A percentile compares a stretch with the other conserved stretches of the same genome.
Conservation (phyloP, 2,113 vertebrate genomes). For the pig (Sus scrofa) region DNA sequence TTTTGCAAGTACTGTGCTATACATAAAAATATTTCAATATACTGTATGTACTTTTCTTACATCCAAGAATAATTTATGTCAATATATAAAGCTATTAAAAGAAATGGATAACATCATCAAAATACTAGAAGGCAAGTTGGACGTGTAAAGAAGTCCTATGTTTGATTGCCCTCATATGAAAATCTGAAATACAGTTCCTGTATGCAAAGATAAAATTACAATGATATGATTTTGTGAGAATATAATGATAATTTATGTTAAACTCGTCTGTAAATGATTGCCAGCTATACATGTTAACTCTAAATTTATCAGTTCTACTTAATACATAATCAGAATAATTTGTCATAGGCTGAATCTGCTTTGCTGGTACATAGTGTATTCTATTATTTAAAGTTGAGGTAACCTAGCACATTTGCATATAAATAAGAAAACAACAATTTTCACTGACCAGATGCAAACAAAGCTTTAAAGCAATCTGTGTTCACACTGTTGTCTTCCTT, state of each 20-base stretch:
- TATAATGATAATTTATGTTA: neutral
- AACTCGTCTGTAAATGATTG: neutral
- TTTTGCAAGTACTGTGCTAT: neutral
- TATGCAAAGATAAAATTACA: neutral
- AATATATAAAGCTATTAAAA: neutral
- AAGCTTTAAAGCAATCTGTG: neutral
- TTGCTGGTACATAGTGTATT: neutral
- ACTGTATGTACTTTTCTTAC: neutral
- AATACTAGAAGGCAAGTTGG: neutral
- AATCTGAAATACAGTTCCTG: neutral
- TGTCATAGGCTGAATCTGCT: neutral
- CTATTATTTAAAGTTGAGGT: neutral
- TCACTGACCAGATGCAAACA: neutral
- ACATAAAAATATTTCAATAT: neutral
- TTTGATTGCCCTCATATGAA: neutral
- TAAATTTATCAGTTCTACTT: neutral
- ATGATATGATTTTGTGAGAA: neutral
- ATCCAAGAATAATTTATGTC: neutral
- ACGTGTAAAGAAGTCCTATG: neutral
- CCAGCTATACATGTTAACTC: neutral
- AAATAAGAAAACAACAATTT: neutral
- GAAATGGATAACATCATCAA: neutral
- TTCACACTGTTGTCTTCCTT: neutral
- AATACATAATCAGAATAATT: neutral
- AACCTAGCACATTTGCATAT: neutral